Evolutionary conservation across 2,888 invertebrate species (phyloP), one percentile per base, ranked within the genome.

Genomic region (Brenthis daphne): DNA sequence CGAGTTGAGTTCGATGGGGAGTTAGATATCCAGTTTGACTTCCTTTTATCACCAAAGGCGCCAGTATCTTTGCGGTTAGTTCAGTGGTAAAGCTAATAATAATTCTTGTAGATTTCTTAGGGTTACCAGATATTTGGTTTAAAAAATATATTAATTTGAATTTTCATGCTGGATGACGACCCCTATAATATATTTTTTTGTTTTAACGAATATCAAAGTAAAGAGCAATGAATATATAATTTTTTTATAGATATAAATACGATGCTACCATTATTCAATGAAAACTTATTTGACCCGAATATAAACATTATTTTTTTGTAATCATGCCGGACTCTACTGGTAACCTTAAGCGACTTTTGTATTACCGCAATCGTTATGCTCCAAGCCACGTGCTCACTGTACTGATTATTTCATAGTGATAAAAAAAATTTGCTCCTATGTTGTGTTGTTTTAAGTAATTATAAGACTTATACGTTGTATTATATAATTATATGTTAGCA

Each of bases 21-120:
- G 57, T 84, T 98, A 74, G 94, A 96, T 78, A 87, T 96, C 47
- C 95, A 96, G 80, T 97, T 97, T 80, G 97, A 97, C 83, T 98
- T 97, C 87, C 91, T 98, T 63, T 83, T 97, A 71, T 95, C 96
- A 6, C 97, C 97, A 3, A 95, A 96, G 84, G 94, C 95, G 11
- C 96, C 96, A 20, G 94, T 97, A 14, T 92, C 94, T 12, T 89
- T 97, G 77, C 93, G 93, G 68, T 94, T 97, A 77, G 92, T 92
- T 69, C 95, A 96, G 82, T 94, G 95, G 85, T 90, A 85, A 79
- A 75, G 29, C 51, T 55, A 43, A 55, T 51, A 29, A 24, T 47
- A 5, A 24, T 14, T 57, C 8, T 14, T n/a, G 14, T 16, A 13
- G 33, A 8, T 29, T 24, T 43, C 37, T 11, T 47, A 56, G 55